phyloP scores from a whole-genome alignment of 1,140 invertebrate species.

The Theocolax elegans region DNA sequence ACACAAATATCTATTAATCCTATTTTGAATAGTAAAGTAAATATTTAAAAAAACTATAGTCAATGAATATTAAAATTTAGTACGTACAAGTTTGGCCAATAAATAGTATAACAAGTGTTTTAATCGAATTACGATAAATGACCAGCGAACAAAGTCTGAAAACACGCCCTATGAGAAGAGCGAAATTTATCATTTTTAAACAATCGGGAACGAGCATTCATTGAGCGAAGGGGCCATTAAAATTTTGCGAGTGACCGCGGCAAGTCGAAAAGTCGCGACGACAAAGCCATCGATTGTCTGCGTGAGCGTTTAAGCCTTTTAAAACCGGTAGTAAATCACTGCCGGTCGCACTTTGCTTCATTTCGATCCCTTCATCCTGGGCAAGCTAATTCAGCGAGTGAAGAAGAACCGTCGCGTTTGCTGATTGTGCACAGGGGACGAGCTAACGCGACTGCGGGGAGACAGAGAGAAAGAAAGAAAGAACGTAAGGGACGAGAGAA shows the following conservation, averaged over 20 bases:
- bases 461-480: not conserved
- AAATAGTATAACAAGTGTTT: too few species aligned
- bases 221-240: too few species aligned
- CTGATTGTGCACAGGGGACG: not conserved
- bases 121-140: too few species aligned
- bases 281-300: constrained; percentile 3
- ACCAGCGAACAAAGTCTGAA: too few species aligned
- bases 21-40: too few species aligned
- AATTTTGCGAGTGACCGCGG: too few species aligned
- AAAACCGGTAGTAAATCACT: constrained; percentile 34
- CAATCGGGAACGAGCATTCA: not conserved
- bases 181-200: constrained; percentile 19
- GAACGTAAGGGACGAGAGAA: too few species aligned
- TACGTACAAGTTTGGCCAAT: too few species aligned
- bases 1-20: too few species aligned
- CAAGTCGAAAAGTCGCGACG: too few species aligned
- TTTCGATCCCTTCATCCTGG: not conserved
- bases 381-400: constrained; percentile 23
- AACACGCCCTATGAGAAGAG: constrained; percentile 6
- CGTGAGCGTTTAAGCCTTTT: constrained; percentile 25
- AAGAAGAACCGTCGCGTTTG: constrained; percentile 17
- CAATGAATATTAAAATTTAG: too few species aligned
- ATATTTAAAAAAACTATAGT: too few species aligned
- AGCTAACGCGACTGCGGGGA: constrained; percentile 1
- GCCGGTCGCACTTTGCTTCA: constrained; percentile 12